phyloP scores from a whole-genome alignment of 2,888 invertebrate genomes.

The Agonopterix alstromeriana region DNA sequence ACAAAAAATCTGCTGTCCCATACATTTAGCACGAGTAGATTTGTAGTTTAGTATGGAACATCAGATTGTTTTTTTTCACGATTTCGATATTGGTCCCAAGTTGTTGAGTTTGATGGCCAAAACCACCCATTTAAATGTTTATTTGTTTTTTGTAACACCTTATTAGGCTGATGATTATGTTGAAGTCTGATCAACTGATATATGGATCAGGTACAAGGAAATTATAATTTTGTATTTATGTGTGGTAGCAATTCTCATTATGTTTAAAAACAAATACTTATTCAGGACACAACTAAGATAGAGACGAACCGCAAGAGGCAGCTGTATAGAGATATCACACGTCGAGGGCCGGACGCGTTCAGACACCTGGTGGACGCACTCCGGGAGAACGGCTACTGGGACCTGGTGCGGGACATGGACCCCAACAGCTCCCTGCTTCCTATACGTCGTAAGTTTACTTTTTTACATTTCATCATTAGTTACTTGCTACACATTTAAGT shows the following conservation, averaged over 20 bases:
- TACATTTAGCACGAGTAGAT: no score
- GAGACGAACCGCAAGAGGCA: slow-evolving; percentile 46
- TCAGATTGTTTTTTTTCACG: no score
- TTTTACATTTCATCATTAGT: no score
- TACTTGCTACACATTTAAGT: no score
- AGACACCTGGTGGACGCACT: slow-evolving; percentile 58
- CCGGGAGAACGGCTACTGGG: slow-evolving; percentile 57
- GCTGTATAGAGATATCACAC: slow-evolving; percentile 71
- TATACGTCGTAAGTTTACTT: not conserved
- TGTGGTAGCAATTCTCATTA: not conserved
- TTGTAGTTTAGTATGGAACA: no score
- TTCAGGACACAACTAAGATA: slow-evolving; percentile 40
- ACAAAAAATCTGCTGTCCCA: no score
- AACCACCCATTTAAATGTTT: no score
- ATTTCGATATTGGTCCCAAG: no score
- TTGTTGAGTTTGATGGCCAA: no score
- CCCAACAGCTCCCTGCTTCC: slow-evolving; percentile 40
- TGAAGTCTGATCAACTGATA: not conserved
- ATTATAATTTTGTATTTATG: not conserved
- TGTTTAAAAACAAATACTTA: not conserved
- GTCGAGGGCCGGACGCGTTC: slow-evolving; percentile 77
- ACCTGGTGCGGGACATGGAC: slow-evolving; percentile 52
- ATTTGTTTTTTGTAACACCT: no score
- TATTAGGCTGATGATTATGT: no score
- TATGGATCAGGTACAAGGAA: no score